Base-by-base conservation (phyloP, 2,113 vertebrate genomes). In the Corythaeola cristata region DNA sequence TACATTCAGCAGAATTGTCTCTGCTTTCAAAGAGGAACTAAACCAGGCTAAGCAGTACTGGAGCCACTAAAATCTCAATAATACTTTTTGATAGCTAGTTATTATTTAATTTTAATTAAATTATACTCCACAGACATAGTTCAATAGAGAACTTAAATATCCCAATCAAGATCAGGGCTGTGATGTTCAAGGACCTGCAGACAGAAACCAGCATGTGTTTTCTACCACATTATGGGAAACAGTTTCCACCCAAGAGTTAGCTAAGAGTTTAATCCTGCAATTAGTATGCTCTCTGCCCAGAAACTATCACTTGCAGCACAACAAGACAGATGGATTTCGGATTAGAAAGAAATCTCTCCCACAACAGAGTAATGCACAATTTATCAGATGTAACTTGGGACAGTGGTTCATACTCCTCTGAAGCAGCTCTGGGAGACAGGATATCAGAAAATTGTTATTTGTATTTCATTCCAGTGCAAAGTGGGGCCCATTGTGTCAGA, bases 251-350 rank as follows among this genome's bases (percentile, higher is more conserved):
- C 95, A 95, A 92, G 94, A 92, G 86, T 95, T 94, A 93, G 92
- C 94, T 96, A 92, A 97, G 86, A 78, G 81, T 90, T 94, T 97
- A 95, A 97, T 97, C 96, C 86, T 76, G 66, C 96, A 96, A 95
- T 95, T 97, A 96, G 89, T 84, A 87, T 93, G 97, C 90, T 95
- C 56, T 93, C 85, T 96, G 92, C 90, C 90, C 93, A 96, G 90
- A 95, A 94, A 89, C 69, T 94, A 96, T 96, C 96, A 93, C 45
- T 96, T 93, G 93, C 76, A 92, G 88, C 69, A 45, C 18, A 5
- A 76, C 64, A 94, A 85, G 80, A 97, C 92, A 95, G 95, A 97
- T 94, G 92, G 92, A 95, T 97, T 90, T 94, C 19, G 9, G 73
- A 97, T 95, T 94, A 94, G 73, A 82, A 89, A 68, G 53, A 89